Conservation (phyloP, 92 coral and sea anemone species). For the Pocillopora grandis region DNA sequence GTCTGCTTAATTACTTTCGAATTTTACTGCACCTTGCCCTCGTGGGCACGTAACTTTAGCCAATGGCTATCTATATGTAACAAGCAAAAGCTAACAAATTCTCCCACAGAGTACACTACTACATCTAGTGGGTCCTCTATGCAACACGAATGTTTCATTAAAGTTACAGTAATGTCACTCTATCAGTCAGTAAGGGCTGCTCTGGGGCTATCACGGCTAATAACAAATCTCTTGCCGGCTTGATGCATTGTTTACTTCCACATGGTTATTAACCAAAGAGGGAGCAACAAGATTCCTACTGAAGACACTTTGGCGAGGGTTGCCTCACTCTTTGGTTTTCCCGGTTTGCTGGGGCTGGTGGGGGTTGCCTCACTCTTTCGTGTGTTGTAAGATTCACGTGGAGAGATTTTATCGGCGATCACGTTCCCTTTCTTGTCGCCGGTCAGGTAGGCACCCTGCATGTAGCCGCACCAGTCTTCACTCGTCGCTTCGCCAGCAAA, state of each 20-base stretch:
- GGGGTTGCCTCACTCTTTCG: background rate
- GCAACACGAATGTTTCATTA: no score
- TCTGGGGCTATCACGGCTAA: no score
- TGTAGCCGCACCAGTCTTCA: conserved; percentile 63
- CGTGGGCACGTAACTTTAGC: no score
- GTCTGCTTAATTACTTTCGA: no score
- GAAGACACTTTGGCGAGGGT: background rate
- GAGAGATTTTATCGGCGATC: background rate
- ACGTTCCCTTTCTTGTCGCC: conserved; percentile 36
- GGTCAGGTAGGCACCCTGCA: conserved; percentile 73
- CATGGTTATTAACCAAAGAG: background rate
- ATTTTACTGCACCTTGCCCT: no score
- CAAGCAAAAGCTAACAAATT: no score
- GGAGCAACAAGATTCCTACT: background rate
- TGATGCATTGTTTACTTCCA: background rate
- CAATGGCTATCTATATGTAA: no score
- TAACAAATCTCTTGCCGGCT: no score
- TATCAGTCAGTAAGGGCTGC: no score
- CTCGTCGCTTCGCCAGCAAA: conserved; percentile 80
- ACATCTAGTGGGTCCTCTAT: no score
- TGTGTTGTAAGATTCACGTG: background rate
- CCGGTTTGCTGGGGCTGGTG: background rate
- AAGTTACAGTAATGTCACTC: no score
- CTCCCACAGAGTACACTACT: no score
- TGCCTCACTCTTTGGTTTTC: background rate